Conservation (phyloP, 2,113 vertebrate genomes). For the Rissa tridactyla region DNA sequence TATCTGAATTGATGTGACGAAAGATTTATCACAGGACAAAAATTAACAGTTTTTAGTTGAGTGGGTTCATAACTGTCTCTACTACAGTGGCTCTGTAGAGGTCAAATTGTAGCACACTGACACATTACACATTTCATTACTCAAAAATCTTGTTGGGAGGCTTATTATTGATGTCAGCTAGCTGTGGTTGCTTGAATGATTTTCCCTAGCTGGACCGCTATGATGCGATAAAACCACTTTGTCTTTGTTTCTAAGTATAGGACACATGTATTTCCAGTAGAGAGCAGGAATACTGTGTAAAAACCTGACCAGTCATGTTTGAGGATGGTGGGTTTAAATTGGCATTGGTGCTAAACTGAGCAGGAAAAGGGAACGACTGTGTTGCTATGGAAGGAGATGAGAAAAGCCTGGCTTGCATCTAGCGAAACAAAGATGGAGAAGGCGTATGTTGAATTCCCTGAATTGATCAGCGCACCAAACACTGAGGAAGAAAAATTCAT, state of each 20-base stretch:
- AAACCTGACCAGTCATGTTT: background rate
- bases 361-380: background rate
- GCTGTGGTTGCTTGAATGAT: background rate
- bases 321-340: background rate
- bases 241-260: background rate
- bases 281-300: background rate
- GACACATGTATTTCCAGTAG: background rate
- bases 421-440: background rate
- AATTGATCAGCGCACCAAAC: background rate
- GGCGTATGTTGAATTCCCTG: background rate
- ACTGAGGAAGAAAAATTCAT: background rate
- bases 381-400: background rate
- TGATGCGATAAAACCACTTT: background rate
- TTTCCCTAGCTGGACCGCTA: background rate
- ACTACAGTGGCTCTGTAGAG: background rate
- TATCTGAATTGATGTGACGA: background rate
- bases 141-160: background rate
- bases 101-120: background rate
- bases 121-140: background rate
- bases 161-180: background rate
- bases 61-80: background rate
- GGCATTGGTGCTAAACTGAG: background rate
- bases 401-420: background rate
- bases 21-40: background rate
- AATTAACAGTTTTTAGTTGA: background rate